Evolutionary conservation across 1,140 invertebrate species (phyloP).

Genomic region (Daktulosphaira vitifoliae): DNA sequence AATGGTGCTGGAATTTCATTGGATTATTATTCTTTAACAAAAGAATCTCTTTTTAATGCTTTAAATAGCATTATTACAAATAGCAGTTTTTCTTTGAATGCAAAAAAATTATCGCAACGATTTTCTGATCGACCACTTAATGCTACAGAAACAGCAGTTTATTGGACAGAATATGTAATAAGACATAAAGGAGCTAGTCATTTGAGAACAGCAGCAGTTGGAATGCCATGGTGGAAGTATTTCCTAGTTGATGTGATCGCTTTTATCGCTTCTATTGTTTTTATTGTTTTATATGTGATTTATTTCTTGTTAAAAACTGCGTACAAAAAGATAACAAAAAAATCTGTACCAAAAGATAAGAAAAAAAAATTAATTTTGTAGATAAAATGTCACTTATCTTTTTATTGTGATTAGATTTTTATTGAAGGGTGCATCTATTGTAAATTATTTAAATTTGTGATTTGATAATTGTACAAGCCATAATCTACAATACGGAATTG

Average conservation of each 20-base stretch:
- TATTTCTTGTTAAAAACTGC: constrained; percentile 1
- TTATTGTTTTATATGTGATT: constrained; percentile 24
- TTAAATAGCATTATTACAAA: constrained; percentile 35
- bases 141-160: constrained; percentile 50
- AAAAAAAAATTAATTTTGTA: no score
- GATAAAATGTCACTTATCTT: no score
- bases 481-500: no score
- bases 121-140: constrained; percentile 50
- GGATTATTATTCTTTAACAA: constrained; percentile 42
- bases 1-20: constrained; percentile 41
- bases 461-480: no score
- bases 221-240: constrained; percentile 51
- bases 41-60: constrained; percentile 38
- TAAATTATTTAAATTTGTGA: no score
- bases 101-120: constrained; percentile 47
- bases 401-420: no score
- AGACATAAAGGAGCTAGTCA: constrained; percentile 46
- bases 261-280: constrained; percentile 38
- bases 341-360: not conserved
- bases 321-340: constrained; percentile 13
- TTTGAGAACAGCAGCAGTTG: constrained; percentile 42
- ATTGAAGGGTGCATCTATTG: no score
- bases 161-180: constrained; percentile 53
- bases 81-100: constrained; percentile 44
- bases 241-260: constrained; percentile 52